phyloP scores from a whole-genome alignment of 1,140 invertebrate species.

The Proctacanthus coquilletti region DNA sequence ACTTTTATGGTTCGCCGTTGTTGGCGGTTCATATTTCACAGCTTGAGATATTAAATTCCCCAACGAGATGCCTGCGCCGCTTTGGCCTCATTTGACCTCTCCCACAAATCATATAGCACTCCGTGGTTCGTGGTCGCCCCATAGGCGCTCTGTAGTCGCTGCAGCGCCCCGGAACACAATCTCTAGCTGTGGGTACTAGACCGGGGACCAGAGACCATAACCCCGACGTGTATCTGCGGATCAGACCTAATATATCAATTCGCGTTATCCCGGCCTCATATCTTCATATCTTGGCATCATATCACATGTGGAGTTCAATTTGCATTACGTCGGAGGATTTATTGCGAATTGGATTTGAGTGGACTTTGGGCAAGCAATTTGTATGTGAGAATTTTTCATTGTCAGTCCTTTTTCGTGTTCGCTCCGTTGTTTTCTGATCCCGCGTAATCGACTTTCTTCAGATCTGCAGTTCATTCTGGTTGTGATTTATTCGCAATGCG shows the following conservation, averaged over 20 bases:
- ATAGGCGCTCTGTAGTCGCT: too few relatives aligned
- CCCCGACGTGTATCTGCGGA: background rate
- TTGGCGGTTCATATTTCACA: constrained; percentile 1
- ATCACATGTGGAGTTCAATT: background rate
- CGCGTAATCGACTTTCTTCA: too few relatives aligned
- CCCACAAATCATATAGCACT: constrained; percentile 1
- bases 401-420: too few relatives aligned
- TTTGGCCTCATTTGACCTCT: background rate
- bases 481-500: too few relatives aligned
- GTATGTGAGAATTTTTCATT: too few relatives aligned
- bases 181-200: constrained; percentile 1
- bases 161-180: too few relatives aligned
- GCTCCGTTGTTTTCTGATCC: too few relatives aligned
- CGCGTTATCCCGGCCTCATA: background rate
- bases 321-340: background rate
- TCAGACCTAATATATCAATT: constrained; percentile 1
- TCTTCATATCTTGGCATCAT: background rate
- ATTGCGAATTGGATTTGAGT: background rate
- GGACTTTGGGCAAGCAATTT: too few relatives aligned
- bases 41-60: background rate
- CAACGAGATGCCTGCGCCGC: background rate
- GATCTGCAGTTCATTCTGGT: too few relatives aligned
- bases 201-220: background rate
- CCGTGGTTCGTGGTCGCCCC: too few relatives aligned
- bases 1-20: too few relatives aligned